Evolutionary conservation across 2,797 vertebrate species (phyloP), one percentile per base, ranked within the genome.

Genomic region (Chloroceryle amazona): DNA sequence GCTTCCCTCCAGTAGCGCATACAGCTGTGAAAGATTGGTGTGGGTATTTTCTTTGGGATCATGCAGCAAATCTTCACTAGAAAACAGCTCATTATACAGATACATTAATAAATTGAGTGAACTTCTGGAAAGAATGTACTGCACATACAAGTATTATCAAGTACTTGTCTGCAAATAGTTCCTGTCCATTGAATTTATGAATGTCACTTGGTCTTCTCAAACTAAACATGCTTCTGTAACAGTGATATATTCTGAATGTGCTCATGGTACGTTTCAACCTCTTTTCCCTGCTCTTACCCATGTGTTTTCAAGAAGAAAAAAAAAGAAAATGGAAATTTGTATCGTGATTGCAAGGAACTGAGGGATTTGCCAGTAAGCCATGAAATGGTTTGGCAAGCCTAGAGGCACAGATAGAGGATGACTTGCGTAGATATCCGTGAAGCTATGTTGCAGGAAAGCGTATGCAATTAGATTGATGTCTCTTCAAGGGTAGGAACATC

Each of bases 111-210:
- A 86, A 91, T 9, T 51, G 39, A 89, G 41, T 68, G 63, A 91
- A 70, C 39, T 88, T 92, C 21, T 51, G 46, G 71, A 87, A 78
- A 61, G 52, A 78, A 86, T 49, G 73, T 82, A 82, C 89, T 93
- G 93, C 94, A 94, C 84, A 95, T 96, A 81, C 75, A 68, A 60
- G 86, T 95, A 91, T 90, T 96, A 37, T 23, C 62, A 86, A 83
- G 68, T 94, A 86, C 60, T 96, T 92, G 87, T 95, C 95, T 96
- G 75, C 73, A 61, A 96, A 86, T 93, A 89, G 73, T 81, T 95
- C n/a, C 71, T 92, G 84, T 97, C 92, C 89, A 26, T 91, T 89
- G 71, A 92, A 89, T 82, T 86, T 91, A 57, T 81, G 76, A 94
- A 70, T 62, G 65, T 90, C 76, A 86, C 67, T 95, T 78, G 44